Percentiles rank a stretch among this genome's conserved stretches.
These are phyloP conservation scores for Epizoanthus scotinus DNA, from an alignment of 92 coral and sea anemone genomes.

Conservation along the genomic window DNA sequence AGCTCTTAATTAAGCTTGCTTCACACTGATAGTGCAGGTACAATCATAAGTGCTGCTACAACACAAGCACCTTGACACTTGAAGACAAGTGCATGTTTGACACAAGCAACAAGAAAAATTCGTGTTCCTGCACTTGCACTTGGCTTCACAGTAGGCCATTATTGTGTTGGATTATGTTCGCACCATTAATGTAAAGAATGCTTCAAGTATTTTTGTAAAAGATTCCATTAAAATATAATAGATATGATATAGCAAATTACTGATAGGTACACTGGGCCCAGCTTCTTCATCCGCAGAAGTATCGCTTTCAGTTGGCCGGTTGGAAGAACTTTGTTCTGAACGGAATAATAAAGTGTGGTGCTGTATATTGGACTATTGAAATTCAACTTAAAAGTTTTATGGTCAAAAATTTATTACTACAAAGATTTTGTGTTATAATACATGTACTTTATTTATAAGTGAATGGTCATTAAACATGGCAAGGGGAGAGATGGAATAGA, in stretches of 20 bases:
- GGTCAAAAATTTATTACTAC: slow-evolving; percentile 4
- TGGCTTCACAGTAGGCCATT: too few relatives aligned
- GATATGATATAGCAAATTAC: slow-evolving; percentile 40
- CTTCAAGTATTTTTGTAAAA: slow-evolving; percentile 40
- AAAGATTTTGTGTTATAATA: neutral
- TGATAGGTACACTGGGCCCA: slow-evolving; percentile 28
- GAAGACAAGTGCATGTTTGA: too few relatives aligned
- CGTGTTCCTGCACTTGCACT: too few relatives aligned
- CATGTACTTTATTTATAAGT: too few relatives aligned
- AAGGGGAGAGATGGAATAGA: too few relatives aligned
- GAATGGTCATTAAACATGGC: too few relatives aligned
- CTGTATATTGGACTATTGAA: neutral
- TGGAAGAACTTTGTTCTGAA: slow-evolving; percentile 48
- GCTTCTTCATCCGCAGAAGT: slow-evolving; percentile 22
- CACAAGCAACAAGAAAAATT: too few relatives aligned
- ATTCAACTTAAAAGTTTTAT: neutral
- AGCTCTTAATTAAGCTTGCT: too few relatives aligned
- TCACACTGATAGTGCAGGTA: too few relatives aligned
- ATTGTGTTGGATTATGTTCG: too few relatives aligned
- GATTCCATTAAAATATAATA: slow-evolving; percentile 31
- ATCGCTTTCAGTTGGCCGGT: slow-evolving; percentile 2
- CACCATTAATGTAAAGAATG: neutral
- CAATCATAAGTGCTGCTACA: too few relatives aligned
- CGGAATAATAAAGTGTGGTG: slow-evolving; percentile 13
- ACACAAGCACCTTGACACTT: too few relatives aligned